Conservation (phyloP, 2,888 invertebrate genomes). For the Yponomeuta plumbellus region DNA sequence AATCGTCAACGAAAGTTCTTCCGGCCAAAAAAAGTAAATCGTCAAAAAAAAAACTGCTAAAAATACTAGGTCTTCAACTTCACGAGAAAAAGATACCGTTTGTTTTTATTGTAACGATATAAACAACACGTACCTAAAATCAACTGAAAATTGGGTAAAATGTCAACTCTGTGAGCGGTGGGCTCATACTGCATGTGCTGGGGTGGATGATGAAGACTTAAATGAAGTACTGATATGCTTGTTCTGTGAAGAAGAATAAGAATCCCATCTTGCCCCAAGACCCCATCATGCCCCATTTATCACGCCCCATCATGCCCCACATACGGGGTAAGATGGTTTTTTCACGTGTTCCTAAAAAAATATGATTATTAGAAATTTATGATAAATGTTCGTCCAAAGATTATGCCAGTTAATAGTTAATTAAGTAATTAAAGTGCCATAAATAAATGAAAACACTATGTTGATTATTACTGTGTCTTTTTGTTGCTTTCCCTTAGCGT, state of each 20-base stretch:
- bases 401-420: conserved; percentile 25
- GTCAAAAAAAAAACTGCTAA: conserved; percentile 14
- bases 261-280: conserved; percentile 21
- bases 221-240: conserved; percentile 28
- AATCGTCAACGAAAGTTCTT: too few species aligned
- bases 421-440: conserved; percentile 20
- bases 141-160: conserved; percentile 20
- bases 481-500: too few species aligned
- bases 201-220: conserved; percentile 27
- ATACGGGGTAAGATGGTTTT: conserved; percentile 25
- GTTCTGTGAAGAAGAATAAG: conserved; percentile 22
- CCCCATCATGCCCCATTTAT: too few species aligned
- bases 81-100: conserved; percentile 18
- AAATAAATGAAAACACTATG: conserved; percentile 10
- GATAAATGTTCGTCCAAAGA: conserved; percentile 24
- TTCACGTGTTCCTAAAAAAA: conserved; percentile 19
- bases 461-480: too few species aligned
- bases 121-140: conserved; percentile 23
- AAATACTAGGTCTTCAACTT: conserved; percentile 9
- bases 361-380: conserved; percentile 18
- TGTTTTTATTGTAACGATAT: conserved; percentile 19
- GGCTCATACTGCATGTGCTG: conserved; percentile 28
- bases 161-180: conserved; percentile 21
- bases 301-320: conserved; percentile 19
- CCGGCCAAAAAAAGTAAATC: conserved; percentile 10